These are phyloP conservation scores for Argyresthia goedartella DNA, from an alignment of 2,888 invertebrate genomes.

Conservation along the genomic window DNA sequence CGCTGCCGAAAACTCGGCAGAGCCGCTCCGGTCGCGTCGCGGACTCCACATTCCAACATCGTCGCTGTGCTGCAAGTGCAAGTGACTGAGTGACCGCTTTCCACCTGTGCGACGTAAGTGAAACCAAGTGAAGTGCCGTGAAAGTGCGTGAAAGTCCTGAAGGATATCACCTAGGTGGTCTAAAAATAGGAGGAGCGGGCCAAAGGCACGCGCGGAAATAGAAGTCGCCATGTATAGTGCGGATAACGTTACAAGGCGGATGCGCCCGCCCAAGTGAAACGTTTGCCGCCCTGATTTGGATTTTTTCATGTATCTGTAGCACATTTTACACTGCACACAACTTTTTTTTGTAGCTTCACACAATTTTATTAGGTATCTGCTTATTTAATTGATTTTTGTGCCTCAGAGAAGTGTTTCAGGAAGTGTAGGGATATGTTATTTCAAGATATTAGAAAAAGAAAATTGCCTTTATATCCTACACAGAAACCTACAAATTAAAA, in stretches of 20 bases:
- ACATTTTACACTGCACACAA: too few species aligned
- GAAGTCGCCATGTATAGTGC: slow-evolving; percentile 52
- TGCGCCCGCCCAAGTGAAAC: neutral
- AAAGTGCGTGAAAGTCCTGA: slow-evolving; percentile 16
- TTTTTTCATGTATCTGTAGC: too few species aligned
- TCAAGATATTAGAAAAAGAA: too few species aligned
- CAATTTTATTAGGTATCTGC: neutral
- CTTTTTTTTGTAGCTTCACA: neutral
- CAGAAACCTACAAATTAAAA: too few species aligned
- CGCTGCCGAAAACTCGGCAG: slow-evolving; percentile 15
- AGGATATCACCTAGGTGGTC: slow-evolving; percentile 42
- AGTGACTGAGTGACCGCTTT: slow-evolving; percentile 65
- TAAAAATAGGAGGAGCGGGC: slow-evolving; percentile 33
- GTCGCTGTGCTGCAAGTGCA: slow-evolving; percentile 63
- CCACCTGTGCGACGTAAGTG: slow-evolving; percentile 70
- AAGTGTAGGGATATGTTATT: too few species aligned
- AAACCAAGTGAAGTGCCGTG: slow-evolving; percentile 16
- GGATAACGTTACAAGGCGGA: slow-evolving; percentile 50
- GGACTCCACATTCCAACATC: slow-evolving; percentile 78
- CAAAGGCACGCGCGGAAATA: slow-evolving; percentile 33
- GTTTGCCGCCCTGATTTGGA: neutral
- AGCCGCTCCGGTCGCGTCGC: slow-evolving; percentile 61
- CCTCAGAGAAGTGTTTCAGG: too few species aligned
- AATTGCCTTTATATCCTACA: too few species aligned
- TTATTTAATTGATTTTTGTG: neutral